These are phyloP conservation scores for Bos javanicus DNA, from an alignment of 2,113 vertebrate genomes.

Conservation along the genomic window DNA sequence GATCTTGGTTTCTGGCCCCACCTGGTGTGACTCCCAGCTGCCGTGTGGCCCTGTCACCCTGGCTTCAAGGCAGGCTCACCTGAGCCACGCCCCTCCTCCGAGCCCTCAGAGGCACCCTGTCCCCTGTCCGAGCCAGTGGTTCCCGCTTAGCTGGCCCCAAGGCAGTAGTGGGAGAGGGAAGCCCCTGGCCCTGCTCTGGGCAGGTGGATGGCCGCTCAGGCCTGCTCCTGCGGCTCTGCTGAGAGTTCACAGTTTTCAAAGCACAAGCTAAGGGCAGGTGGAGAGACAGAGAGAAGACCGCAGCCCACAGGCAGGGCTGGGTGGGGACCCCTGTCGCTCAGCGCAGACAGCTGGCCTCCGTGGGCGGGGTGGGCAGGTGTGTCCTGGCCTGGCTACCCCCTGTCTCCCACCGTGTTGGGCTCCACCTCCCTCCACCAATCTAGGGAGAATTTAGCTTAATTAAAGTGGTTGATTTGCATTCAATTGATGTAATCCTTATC, in stretches of 20 bases:
- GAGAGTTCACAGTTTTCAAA: background rate
- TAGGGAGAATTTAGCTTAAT: background rate
- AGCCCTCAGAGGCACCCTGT: background rate
- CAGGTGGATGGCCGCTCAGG: accelerated
- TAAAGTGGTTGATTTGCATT: background rate
- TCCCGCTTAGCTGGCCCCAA: too few relatives aligned
- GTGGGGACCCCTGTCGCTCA: accelerated
- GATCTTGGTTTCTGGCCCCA: background rate
- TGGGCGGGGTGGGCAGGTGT: accelerated
- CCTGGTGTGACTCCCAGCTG: background rate
- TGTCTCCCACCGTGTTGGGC: too few relatives aligned
- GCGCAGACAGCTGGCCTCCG: background rate
- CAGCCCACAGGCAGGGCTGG: background rate
- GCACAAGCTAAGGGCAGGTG: background rate
- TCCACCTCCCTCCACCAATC: background rate
- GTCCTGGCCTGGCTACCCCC: background rate
- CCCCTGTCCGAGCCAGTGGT: background rate
- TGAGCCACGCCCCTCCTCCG: background rate
- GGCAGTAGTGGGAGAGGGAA: background rate
- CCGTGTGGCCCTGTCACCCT: accelerated
- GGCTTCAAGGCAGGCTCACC: background rate
- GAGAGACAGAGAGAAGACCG: background rate
- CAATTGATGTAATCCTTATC: background rate
- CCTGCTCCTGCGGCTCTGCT: background rate
- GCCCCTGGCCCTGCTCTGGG: background rate